Percentiles rank a stretch among this genome's conserved stretches.
Evolutionary conservation across 2,797 vertebrate species (phyloP).

Genomic region (Microtus californicus): DNA sequence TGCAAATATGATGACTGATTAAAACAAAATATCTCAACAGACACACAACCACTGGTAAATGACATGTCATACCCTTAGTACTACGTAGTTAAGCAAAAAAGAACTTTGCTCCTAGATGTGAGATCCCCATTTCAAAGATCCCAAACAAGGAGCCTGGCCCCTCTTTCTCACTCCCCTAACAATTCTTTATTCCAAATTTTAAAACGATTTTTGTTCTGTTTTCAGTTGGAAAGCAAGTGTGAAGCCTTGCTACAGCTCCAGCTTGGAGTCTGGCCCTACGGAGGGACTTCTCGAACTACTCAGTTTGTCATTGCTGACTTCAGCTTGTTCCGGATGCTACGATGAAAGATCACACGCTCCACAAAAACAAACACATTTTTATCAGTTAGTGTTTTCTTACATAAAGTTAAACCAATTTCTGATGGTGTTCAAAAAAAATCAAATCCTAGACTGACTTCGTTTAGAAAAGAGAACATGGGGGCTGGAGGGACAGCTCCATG

Average conservation of each 20-base stretch:
- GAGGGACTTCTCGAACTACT: conserved; percentile 11
- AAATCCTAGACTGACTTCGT: conserved; percentile 34
- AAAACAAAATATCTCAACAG: conserved; percentile 11
- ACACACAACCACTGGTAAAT: neutral
- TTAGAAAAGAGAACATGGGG: neutral
- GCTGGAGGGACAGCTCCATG: neutral
- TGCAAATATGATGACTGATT: neutral
- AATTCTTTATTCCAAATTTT: neutral
- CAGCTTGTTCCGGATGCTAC: neutral
- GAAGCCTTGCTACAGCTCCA: neutral
- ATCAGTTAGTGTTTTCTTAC: conserved; percentile 31
- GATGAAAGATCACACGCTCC: neutral
- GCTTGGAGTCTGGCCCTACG: neutral
- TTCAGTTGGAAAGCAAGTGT: neutral
- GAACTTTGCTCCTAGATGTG: neutral
- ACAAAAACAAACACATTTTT: conserved; percentile 25
- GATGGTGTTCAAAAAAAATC: neutral
- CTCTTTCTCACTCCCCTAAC: neutral
- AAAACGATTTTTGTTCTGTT: neutral
- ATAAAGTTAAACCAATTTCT: conserved; percentile 6
- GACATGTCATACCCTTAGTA: neutral
- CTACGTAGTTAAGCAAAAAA: neutral
- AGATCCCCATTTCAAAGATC: neutral
- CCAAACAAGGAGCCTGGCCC: neutral
- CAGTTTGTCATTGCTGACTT: neutral